Percentiles rank a stretch among this genome's conserved stretches.
Evolutionary conservation across 1,140 invertebrate genomes (phyloP).

Genomic region (Dryas iulia): DNA sequence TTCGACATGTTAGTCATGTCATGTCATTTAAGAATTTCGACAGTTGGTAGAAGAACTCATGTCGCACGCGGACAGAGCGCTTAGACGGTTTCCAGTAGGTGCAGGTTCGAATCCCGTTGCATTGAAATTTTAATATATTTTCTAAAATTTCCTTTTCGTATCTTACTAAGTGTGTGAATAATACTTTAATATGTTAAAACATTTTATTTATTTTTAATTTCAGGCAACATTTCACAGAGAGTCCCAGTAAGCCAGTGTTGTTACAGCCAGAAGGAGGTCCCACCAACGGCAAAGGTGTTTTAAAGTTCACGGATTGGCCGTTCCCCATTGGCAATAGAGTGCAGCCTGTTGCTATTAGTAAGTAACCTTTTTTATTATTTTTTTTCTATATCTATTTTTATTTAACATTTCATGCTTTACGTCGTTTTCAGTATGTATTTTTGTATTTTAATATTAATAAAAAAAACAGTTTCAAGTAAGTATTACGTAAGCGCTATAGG

Average conservation of each 20-base stretch:
- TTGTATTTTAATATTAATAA: too few species aligned
- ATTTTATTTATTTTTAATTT: conserved; percentile 2
- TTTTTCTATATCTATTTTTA: background rate
- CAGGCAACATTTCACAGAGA: conserved; percentile 74
- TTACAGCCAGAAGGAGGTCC: conserved; percentile 79
- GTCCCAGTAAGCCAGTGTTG: conserved; percentile 70
- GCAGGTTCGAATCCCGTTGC: too few species aligned
- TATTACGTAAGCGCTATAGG: too few species aligned
- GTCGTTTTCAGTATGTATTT: background rate
- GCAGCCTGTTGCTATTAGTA: conserved; percentile 81
- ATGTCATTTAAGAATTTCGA: too few species aligned
- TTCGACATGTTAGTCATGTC: too few species aligned
- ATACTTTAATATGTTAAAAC: background rate
- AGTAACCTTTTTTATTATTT: conserved; percentile 13
- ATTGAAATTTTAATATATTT: too few species aligned
- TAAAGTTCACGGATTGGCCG: conserved; percentile 82
- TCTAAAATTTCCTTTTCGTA: too few species aligned
- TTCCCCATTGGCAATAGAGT: conserved; percentile 80
- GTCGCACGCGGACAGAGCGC: too few species aligned
- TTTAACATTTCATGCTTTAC: background rate
- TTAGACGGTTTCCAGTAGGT: too few species aligned
- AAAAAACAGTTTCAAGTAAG: too few species aligned
- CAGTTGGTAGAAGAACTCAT: too few species aligned
- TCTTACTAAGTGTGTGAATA: too few species aligned
- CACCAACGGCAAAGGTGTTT: conserved; percentile 80